Evolutionary conservation across 2,797 vertebrate species (phyloP).

Genomic region (Anableps anableps): DNA sequence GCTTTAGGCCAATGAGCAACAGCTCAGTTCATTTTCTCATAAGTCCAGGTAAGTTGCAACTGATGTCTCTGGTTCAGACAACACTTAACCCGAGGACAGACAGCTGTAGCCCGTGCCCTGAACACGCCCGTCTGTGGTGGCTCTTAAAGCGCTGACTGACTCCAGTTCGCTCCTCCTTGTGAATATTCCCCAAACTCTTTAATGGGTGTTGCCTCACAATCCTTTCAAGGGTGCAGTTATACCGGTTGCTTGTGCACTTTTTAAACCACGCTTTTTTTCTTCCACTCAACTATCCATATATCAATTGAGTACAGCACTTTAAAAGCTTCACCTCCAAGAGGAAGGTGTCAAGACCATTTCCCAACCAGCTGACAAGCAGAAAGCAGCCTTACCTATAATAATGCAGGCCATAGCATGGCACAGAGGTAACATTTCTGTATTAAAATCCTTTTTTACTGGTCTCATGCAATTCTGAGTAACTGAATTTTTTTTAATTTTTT

Average conservation of each 20-base stretch:
- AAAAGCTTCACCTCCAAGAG: background rate
- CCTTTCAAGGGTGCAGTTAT: background rate
- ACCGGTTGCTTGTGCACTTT: background rate
- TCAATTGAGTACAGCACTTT: background rate
- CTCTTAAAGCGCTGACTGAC: background rate
- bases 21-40: too few relatives aligned
- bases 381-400: background rate
- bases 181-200: background rate
- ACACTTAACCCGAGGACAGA: background rate
- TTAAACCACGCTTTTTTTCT: background rate
- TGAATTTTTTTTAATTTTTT: background rate
- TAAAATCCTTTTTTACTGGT: background rate
- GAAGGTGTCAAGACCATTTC: background rate
- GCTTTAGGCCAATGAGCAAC: background rate
- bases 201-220: background rate
- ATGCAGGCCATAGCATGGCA: background rate
- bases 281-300: background rate
- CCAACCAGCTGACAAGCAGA: background rate
- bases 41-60: background rate
- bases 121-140: background rate
- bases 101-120: background rate
- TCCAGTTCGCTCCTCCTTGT: background rate
- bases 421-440: background rate
- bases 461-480: background rate
- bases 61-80: background rate